These are phyloP conservation scores for Varecia variegata DNA, from an alignment of 2,797 vertebrate species.

Conservation along the genomic window DNA sequence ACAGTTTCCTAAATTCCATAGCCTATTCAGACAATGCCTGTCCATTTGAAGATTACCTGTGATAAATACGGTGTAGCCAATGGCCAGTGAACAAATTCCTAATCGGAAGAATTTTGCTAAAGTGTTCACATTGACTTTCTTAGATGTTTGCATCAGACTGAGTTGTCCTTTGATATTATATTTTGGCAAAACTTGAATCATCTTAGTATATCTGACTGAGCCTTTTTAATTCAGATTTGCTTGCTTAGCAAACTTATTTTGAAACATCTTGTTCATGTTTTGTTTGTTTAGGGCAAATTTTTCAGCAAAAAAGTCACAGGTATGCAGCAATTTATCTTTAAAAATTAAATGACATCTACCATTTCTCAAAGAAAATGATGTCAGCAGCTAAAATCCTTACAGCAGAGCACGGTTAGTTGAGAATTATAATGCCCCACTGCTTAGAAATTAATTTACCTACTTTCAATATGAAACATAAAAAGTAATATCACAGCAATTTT, in stretches of 20 bases:
- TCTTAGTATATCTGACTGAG: constrained; percentile 27
- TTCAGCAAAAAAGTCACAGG: constrained; percentile 15
- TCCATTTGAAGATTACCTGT: background rate
- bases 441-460: constrained; percentile 51
- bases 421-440: background rate
- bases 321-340: constrained; percentile 39
- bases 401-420: background rate
- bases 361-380: constrained; percentile 38
- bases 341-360: constrained; percentile 33
- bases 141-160: background rate
- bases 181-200: background rate
- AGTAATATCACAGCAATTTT: constrained; percentile 35
- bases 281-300: constrained; percentile 37
- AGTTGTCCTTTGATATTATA: background rate
- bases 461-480: constrained; percentile 55
- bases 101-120: background rate
- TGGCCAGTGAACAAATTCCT: background rate
- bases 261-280: constrained; percentile 51
- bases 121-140: background rate
- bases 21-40: background rate
- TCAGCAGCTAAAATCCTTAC: constrained; percentile 18
- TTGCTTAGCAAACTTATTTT: constrained; percentile 59
- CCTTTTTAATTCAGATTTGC: constrained; percentile 51
- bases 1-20: background rate
- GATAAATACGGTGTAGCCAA: background rate